A percentile compares a stretch with the other conserved stretches of the same genome.
phyloP scores from a whole-genome alignment of 23 tunicate species.

The Ciona savignyi region DNA sequence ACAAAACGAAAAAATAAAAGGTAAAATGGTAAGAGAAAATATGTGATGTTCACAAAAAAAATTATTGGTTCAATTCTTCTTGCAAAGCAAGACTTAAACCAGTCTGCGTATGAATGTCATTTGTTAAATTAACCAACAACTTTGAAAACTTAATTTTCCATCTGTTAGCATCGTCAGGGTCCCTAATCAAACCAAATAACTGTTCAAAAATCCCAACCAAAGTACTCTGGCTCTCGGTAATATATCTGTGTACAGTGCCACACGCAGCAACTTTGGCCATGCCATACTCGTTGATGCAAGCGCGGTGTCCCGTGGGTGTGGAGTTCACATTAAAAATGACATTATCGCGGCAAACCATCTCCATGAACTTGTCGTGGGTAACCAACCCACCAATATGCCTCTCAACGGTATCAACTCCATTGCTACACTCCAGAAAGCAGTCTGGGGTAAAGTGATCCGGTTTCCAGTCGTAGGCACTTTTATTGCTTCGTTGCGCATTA shows the following conservation, averaged over 20 bases:
- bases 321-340: slow-evolving; percentile 36
- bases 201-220: slow-evolving; percentile 24
- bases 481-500: slow-evolving; percentile 1
- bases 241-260: slow-evolving; percentile 34
- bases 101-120: too few species aligned
- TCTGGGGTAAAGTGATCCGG: slow-evolving; percentile 30
- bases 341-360: slow-evolving; percentile 15
- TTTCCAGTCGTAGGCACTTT: slow-evolving; percentile 1
- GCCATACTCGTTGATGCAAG: slow-evolving; percentile 28
- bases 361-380: slow-evolving; percentile 11
- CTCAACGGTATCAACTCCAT: background rate
- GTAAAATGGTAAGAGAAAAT: too few species aligned
- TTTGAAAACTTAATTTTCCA: slow-evolving; percentile 24
- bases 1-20: too few species aligned
- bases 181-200: slow-evolving; percentile 22
- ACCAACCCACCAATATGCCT: slow-evolving; percentile 1
- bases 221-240: background rate
- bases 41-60: too few species aligned
- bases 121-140: too few species aligned
- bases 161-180: slow-evolving; percentile 7
- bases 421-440: background rate
- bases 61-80: too few species aligned
- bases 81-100: too few species aligned
- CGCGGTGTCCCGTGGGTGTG: slow-evolving; percentile 43
- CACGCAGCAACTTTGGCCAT: slow-evolving; percentile 49